phyloP scores from a whole-genome alignment of 1,140 invertebrate species.

The Parapsyche elsis region DNA sequence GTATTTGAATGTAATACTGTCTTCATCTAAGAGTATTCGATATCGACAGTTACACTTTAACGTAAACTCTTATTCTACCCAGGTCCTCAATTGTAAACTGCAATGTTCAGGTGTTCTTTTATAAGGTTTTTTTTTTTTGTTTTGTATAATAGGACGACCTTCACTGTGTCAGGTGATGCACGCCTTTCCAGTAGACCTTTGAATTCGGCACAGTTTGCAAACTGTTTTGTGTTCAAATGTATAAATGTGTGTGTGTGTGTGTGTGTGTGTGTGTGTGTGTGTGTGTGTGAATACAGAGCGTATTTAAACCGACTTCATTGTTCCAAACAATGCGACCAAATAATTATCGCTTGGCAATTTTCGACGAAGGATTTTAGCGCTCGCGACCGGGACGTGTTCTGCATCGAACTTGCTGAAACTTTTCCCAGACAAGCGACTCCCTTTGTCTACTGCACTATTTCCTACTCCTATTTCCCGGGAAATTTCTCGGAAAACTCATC shows the following conservation, averaged over 20 bases:
- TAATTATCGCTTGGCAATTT: conserved; percentile 31
- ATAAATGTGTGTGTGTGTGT: neutral
- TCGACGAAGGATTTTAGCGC: conserved; percentile 20
- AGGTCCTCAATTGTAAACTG: too few species aligned
- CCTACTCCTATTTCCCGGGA: neutral
- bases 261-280: neutral
- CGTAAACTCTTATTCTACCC: too few species aligned
- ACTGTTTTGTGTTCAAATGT: neutral
- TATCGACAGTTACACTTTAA: too few species aligned
- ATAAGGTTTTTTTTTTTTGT: too few species aligned
- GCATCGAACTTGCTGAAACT: conserved; percentile 27
- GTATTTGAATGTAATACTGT: too few species aligned
- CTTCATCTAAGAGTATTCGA: too few species aligned
- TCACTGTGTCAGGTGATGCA: neutral
- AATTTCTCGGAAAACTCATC: conserved; percentile 7
- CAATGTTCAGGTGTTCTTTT: too few species aligned
- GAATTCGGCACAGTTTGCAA: neutral
- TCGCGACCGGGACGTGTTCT: conserved; percentile 20
- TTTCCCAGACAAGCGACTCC: conserved; percentile 26
- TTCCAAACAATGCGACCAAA: conserved; percentile 7
- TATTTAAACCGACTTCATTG: conserved; percentile 7
- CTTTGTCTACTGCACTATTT: conserved; percentile 16
- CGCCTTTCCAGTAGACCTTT: neutral
- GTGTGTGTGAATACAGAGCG: neutral
- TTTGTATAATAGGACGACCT: neutral